These are phyloP conservation scores for Sitta europaea DNA, from an alignment of 2,113 vertebrate genomes.

Conservation along the genomic window DNA sequence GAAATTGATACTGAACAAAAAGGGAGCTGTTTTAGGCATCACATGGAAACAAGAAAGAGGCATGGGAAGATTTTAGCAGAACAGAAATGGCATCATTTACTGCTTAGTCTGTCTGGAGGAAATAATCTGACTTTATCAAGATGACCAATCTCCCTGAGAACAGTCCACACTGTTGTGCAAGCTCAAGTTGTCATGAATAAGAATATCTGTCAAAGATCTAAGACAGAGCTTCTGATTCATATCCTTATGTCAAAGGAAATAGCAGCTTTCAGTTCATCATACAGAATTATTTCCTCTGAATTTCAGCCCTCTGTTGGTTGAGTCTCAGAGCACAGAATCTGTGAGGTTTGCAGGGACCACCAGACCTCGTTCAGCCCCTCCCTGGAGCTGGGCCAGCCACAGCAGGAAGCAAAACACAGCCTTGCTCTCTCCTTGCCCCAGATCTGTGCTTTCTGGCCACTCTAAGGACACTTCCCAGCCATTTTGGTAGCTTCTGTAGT, in stretches of 20 bases:
- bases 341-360: not conserved
- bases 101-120: not conserved
- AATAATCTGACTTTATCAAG: not conserved
- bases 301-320: accelerated
- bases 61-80: not conserved
- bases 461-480: not conserved
- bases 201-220: not conserved
- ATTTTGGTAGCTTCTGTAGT: not conserved
- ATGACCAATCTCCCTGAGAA: not conserved
- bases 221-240: not conserved
- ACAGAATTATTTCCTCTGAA: not conserved
- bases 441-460: not conserved
- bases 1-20: not conserved
- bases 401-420: not conserved
- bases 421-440: not conserved
- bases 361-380: accelerated
- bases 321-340: not conserved
- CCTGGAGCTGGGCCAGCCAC: accelerated
- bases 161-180: not conserved
- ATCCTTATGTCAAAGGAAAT: not conserved
- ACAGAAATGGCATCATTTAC: not conserved
- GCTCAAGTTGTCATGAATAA: not conserved
- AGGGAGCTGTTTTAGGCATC: not conserved
- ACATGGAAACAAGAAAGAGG: not conserved
- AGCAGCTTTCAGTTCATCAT: not conserved